A percentile compares a stretch with the other conserved stretches of the same genome.
Conservation (phyloP, 2,797 vertebrate genomes). For the Sebastes minor region DNA sequence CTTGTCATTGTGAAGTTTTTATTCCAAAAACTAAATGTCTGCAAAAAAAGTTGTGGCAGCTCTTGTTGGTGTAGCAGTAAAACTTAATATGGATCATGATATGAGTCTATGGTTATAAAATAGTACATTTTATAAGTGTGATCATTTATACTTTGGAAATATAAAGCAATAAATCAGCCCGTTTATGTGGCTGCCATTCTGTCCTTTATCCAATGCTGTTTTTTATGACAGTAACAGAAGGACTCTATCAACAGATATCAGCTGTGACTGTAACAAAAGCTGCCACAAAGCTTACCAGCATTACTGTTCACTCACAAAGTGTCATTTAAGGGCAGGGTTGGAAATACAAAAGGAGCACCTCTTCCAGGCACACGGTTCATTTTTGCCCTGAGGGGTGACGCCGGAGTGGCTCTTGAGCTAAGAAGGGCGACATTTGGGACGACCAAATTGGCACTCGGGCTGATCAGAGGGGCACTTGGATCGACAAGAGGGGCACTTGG, state of each 20-base stretch:
- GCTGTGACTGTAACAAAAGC: conserved; percentile 6
- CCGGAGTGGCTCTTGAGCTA: conserved; percentile 45
- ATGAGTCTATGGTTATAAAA: conserved; percentile 5
- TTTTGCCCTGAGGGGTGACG: conserved; percentile 24
- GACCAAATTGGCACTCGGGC: conserved; percentile 39
- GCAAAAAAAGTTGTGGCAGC: neutral
- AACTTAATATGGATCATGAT: conserved; percentile 15
- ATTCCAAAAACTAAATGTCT: conserved; percentile 1
- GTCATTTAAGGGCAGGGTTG: neutral
- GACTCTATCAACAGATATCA: conserved; percentile 9
- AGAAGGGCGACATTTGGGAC: conserved; percentile 25
- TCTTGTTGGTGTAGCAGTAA: conserved; percentile 1
- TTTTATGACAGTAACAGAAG: conserved; percentile 1
- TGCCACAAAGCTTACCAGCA: neutral
- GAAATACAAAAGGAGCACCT: conserved; percentile 1
- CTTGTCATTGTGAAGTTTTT: conserved; percentile 9
- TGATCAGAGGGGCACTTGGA: conserved; percentile 49
- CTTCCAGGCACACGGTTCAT: neutral
- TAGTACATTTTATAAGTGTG: neutral
- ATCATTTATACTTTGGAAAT: conserved; percentile 25
- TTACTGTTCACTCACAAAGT: neutral
- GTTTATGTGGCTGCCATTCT: neutral
- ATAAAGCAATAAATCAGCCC: conserved; percentile 1
- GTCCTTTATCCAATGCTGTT: neutral
- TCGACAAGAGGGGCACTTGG: conserved; percentile 24